These are phyloP conservation scores for Dendrolimus punctatus DNA, from an alignment of 1,140 invertebrate species.

Conservation along the genomic window DNA sequence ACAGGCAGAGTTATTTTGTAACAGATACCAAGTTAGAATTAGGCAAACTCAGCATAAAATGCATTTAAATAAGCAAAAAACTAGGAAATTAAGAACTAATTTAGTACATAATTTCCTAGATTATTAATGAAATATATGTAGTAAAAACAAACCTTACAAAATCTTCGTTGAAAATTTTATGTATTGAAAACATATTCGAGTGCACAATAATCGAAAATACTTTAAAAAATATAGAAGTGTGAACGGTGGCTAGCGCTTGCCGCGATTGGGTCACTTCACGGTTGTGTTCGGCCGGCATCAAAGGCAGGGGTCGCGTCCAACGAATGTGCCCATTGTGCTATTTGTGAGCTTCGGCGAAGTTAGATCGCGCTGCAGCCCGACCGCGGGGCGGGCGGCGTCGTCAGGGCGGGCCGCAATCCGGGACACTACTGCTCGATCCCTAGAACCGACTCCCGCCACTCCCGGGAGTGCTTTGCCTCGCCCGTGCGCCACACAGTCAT, in stretches of 20 bases:
- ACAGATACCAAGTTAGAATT: no score
- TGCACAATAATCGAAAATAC: not conserved
- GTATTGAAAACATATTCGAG: no score
- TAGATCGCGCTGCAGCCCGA: constrained; percentile 19
- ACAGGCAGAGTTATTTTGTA: no score
- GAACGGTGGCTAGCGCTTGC: constrained; percentile 8
- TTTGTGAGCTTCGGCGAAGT: constrained; percentile 33
- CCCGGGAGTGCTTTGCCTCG: constrained; percentile 18
- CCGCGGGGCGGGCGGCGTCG: constrained; percentile 4
- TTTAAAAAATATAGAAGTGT: not conserved
- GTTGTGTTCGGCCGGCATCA: constrained; percentile 26
- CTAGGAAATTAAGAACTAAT: no score
- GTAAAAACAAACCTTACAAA: no score
- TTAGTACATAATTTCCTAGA: no score
- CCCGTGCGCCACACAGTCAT: constrained; percentile 14
- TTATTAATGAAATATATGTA: no score
- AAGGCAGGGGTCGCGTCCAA: constrained; percentile 20
- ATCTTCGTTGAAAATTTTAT: no score
- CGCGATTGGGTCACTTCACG: constrained; percentile 32
- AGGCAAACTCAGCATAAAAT: no score
- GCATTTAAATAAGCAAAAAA: no score
- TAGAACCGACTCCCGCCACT: constrained; percentile 9
- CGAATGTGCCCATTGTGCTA: constrained; percentile 23
- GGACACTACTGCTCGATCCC: constrained; percentile 30
- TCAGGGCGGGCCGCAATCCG: constrained; percentile 28